A percentile compares a stretch with the other conserved stretches of the same genome.
Conservation (phyloP, 2,113 vertebrate species). For the Egretta garzetta region DNA sequence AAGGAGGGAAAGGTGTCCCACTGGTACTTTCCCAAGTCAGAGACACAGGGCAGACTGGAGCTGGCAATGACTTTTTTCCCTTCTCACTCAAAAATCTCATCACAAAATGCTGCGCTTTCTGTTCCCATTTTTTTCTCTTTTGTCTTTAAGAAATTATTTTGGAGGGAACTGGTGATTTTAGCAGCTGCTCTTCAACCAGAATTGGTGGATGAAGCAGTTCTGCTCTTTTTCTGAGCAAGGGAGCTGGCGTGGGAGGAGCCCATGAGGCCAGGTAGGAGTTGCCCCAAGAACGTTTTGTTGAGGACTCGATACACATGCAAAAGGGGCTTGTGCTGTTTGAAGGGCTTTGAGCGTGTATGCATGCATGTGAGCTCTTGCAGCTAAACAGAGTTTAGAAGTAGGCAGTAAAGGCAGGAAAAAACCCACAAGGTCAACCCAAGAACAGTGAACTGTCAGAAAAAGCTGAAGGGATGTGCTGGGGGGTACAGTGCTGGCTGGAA, state of each 20-base stretch:
- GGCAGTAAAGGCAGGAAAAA: not conserved
- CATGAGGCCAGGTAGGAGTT: not conserved
- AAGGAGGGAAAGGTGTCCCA: not conserved
- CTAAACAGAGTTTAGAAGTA: not conserved
- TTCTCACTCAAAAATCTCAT: not conserved
- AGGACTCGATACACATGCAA: not conserved
- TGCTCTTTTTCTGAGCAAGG: not conserved
- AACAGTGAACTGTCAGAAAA: not conserved
- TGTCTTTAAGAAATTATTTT: not conserved
- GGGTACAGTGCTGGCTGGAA: not conserved
- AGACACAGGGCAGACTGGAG: not conserved
- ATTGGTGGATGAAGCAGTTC: not conserved
- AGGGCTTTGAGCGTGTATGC: not conserved
- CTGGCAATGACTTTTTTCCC: not conserved
- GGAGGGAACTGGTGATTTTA: not conserved
- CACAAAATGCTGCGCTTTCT: not conserved
- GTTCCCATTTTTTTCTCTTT: not conserved
- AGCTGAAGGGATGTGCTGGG: not conserved
- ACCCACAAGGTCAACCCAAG: accelerated
- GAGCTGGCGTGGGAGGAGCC: not conserved
- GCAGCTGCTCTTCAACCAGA: not conserved
- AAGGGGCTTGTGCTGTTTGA: not conserved
- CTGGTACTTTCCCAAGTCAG: not conserved
- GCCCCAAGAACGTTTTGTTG: not conserved
- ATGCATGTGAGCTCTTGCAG: not conserved